Base-by-base conservation (phyloP, 2,113 vertebrate species). In the Poeciliopsis occidentalis region DNA sequence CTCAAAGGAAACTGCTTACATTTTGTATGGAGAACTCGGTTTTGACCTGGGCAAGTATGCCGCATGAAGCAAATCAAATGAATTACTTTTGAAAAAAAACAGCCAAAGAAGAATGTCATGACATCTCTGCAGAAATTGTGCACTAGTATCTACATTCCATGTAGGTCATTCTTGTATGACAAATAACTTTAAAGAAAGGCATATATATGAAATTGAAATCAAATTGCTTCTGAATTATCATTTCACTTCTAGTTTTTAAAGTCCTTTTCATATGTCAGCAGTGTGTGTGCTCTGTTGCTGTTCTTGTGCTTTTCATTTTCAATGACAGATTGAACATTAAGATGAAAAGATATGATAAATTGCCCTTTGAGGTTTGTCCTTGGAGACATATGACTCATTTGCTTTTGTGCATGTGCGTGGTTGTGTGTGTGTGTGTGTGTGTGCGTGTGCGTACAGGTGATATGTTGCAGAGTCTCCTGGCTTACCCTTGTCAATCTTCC, bases 311-410 rank as follows among this genome's bases (percentile, higher is more conserved):
- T 75, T 83, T 76, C 11, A 71, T 76, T 83, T 74, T 67, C 66
- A 29, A 10, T 57, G n/a, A 30, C n/a, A 75, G 51, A 82, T 79
- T 83, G 30, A 67, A 39, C 63, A 89, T 74, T 19, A n/a, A 69
- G 83, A 79, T 84, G 75, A 85, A 77, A 72, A 60, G 24, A 82
- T 83, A 83, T 83, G 83, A 70, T 85, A 81, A 81, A 84, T 68
- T 88, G 80, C 69, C 83, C 84, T 88, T 89, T 39, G 3, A 71
- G 62, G 54, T 64, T 29, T 24, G 68, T 86, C 86, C 80, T 75
- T 11, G 12, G 87, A 87, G 83, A 83, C 63, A 62, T 29, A 44
- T 26, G 76, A 75, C 54, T 81, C 63, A 19, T 61, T 39, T 34
- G 69, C 51, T 44, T 39, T 64, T 84, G 65, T 69, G 67, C 2